phyloP scores from a whole-genome alignment of 2,113 vertebrate species.

The Gadus macrocephalus region DNA sequence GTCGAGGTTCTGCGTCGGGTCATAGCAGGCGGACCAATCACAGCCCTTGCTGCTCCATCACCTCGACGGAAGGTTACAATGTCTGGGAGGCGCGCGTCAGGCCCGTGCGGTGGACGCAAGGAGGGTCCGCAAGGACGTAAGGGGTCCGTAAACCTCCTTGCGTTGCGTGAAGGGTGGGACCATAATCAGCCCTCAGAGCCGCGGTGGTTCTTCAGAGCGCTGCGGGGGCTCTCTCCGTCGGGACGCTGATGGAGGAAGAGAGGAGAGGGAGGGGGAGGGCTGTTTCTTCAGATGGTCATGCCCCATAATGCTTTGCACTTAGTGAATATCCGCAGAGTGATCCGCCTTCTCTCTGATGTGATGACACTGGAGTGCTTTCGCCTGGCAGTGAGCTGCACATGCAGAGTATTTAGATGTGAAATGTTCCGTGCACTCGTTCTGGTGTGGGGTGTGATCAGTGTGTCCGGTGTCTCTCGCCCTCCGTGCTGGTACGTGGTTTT shows the following conservation, averaged over 20 bases:
- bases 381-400: slow-evolving; percentile 26
- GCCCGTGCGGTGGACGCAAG: too few relatives aligned
- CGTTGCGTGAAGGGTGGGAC: too few relatives aligned
- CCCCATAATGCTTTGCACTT: slow-evolving; percentile 14
- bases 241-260: slow-evolving; percentile 10
- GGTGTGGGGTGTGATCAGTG: slow-evolving; percentile 20
- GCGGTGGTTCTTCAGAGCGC: background rate
- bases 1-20: too few relatives aligned
- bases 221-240: slow-evolving; percentile 20
- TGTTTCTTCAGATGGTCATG: slow-evolving; percentile 23
- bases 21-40: too few relatives aligned
- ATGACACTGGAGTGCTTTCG: slow-evolving; percentile 24
- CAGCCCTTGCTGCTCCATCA: too few relatives aligned
- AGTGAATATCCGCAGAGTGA: slow-evolving; percentile 24
- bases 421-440: slow-evolving; percentile 43
- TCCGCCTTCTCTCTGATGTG: background rate
- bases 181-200: too few relatives aligned
- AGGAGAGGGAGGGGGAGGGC: slow-evolving; percentile 14
- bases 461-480: background rate
- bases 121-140: too few relatives aligned
- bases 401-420: slow-evolving; percentile 10
- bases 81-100: too few relatives aligned
- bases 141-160: too few relatives aligned
- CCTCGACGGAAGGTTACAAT: too few relatives aligned
- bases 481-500: background rate